phyloP scores from a whole-genome alignment of 2,888 invertebrate genomes.

The Biston stratarius region DNA sequence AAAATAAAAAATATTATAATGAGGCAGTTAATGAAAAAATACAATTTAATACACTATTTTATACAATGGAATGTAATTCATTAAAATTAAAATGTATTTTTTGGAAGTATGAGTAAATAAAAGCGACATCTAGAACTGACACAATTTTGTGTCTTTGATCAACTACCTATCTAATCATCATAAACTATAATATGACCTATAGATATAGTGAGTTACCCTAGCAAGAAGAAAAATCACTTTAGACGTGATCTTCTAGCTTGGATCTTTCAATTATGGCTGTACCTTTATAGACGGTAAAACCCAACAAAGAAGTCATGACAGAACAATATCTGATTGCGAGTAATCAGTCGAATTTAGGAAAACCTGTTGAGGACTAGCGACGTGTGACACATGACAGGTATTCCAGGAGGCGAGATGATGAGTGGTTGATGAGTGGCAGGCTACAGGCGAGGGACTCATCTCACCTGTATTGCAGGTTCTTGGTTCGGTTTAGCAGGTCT shows the following conservation, averaged over 20 bases:
- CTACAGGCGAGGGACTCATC: constrained; percentile 58
- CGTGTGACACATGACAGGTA: constrained; percentile 44
- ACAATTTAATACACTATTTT: neutral
- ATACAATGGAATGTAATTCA: neutral
- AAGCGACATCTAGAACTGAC: neutral
- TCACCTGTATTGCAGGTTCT: constrained; percentile 94
- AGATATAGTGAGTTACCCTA: neutral
- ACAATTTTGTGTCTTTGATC: neutral
- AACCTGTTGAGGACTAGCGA: constrained; percentile 21
- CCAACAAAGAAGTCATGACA: neutral
- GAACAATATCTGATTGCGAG: neutral
- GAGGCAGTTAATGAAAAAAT: neutral
- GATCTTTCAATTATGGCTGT: neutral
- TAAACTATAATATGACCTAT: neutral
- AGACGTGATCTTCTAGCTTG: neutral
- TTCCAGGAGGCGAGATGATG: constrained; percentile 54
- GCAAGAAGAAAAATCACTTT: neutral
- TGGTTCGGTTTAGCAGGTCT: constrained; percentile 94
- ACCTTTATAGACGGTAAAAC: neutral
- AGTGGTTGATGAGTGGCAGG: constrained; percentile 56
- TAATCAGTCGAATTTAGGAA: neutral
- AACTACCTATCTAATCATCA: neutral
- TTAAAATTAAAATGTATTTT: neutral
- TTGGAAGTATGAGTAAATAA: neutral
- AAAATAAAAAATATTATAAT: constrained; percentile 13